These are phyloP conservation scores for Dicrostonyx torquatus DNA, from an alignment of 2,797 vertebrate genomes.

Conservation along the genomic window DNA sequence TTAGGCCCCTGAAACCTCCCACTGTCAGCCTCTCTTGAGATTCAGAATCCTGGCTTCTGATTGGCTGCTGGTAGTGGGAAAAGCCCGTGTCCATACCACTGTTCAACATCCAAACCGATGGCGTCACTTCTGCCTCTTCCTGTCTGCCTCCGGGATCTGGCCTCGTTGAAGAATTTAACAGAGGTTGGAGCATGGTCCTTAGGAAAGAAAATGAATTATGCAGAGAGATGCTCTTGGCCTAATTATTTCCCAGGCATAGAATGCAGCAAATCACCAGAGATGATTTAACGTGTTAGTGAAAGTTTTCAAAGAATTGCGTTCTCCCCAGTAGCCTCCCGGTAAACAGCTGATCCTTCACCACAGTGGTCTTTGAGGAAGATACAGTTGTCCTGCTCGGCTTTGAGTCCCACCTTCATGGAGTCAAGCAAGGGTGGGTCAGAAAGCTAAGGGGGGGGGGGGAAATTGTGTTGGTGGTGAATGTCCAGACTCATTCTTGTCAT, in stretches of 20 bases:
- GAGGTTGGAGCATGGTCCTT: neutral
- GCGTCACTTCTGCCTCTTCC: neutral
- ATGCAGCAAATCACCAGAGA: neutral
- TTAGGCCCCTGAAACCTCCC: neutral
- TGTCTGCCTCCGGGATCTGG: neutral
- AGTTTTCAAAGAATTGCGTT: neutral
- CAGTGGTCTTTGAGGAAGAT: neutral
- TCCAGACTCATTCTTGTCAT: neutral
- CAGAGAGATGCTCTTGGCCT: constrained; percentile 44
- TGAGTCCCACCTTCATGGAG: no score
- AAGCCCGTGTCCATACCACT: neutral
- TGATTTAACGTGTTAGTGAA: neutral
- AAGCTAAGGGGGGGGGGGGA: neutral
- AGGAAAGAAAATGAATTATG: constrained; percentile 46
- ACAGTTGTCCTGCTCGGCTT: no score
- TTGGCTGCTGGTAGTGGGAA: neutral
- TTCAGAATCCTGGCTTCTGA: neutral
- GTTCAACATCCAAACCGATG: neutral
- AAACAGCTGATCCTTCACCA: neutral
- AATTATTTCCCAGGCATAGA: constrained; percentile 49
- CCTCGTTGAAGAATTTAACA: constrained; percentile 54
- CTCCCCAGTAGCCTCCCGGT: neutral
- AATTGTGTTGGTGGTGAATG: neutral
- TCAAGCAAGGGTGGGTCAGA: neutral
- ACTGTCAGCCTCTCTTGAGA: neutral